Conservation (phyloP, 2,797 vertebrate species). For the Hoplostethus atlanticus region DNA sequence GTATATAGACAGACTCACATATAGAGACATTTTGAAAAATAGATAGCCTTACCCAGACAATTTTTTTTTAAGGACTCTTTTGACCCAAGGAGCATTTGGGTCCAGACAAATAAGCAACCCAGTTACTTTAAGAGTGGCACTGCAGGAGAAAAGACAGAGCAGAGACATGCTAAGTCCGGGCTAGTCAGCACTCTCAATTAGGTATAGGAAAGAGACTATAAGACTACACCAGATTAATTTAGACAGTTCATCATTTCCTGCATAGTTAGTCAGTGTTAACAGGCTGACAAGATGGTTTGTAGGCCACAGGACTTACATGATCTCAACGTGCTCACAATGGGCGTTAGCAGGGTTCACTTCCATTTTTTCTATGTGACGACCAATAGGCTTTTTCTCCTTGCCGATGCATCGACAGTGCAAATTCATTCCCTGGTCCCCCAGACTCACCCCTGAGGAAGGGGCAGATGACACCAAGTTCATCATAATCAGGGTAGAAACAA, state of each 20-base stretch:
- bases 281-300: neutral
- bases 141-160: constrained; percentile 40
- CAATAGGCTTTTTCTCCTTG: constrained; percentile 47
- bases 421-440: neutral
- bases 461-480: neutral
- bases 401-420: constrained; percentile 52
- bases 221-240: neutral
- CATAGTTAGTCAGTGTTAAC: neutral
- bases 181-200: no score
- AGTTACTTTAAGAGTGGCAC: constrained; percentile 57
- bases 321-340: constrained; percentile 48
- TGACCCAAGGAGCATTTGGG: constrained; percentile 50
- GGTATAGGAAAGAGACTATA: neutral
- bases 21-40: neutral
- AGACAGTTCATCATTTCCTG: neutral
- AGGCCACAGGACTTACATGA: constrained; percentile 46
- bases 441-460: constrained; percentile 16
- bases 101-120: constrained; percentile 51
- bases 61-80: constrained; percentile 35
- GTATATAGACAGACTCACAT: no score
- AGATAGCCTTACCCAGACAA: constrained; percentile 8
- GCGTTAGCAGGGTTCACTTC: constrained; percentile 43
- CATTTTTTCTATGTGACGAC: constrained; percentile 38
- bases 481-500: neutral
- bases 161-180: neutral